A percentile compares a stretch with the other conserved stretches of the same genome.
These are phyloP conservation scores for Lymantria monacha DNA, from an alignment of 2,888 invertebrate genomes.

Conservation along the genomic window DNA sequence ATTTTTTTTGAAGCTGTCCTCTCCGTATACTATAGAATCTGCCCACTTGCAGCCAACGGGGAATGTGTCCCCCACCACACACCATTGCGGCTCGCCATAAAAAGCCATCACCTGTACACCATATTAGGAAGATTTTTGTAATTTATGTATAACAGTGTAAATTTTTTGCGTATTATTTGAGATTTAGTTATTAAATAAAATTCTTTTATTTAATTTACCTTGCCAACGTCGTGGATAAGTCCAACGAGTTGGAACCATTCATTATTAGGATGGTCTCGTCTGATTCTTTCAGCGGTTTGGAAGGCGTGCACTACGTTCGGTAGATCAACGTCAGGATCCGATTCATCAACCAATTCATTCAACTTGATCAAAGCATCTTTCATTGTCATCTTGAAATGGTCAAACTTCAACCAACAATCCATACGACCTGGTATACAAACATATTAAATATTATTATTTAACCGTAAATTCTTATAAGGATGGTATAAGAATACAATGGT, in stretches of 20 bases:
- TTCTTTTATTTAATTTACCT: constrained; percentile 65
- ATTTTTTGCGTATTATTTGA: no score
- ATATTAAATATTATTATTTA: background rate
- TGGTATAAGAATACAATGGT: no score
- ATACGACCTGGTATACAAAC: constrained; percentile 82
- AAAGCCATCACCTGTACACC: constrained; percentile 88
- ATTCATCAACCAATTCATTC: constrained; percentile 95
- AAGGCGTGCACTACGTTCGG: constrained; percentile 98
- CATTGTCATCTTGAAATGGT: constrained; percentile 90
- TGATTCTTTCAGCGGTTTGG: constrained; percentile 97
- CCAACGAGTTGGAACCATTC: constrained; percentile 98
- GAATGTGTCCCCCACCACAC: constrained; percentile 98
- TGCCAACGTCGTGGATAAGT: constrained; percentile 97
- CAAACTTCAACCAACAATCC: constrained; percentile 91
- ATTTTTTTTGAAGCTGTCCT: constrained; percentile 92
- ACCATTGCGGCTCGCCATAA: constrained; percentile 95
- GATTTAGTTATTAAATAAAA: no score
- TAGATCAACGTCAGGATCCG: constrained; percentile 95
- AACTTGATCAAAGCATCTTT: constrained; percentile 93
- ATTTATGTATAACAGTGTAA: no score
- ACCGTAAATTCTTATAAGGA: background rate
- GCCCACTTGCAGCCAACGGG: constrained; percentile 95
- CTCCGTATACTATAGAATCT: constrained; percentile 92
- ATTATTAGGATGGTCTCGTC: constrained; percentile 89
- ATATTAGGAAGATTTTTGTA: no score